phyloP scores from a whole-genome alignment of 2,888 invertebrate species.

The Anarsia innoxiella region DNA sequence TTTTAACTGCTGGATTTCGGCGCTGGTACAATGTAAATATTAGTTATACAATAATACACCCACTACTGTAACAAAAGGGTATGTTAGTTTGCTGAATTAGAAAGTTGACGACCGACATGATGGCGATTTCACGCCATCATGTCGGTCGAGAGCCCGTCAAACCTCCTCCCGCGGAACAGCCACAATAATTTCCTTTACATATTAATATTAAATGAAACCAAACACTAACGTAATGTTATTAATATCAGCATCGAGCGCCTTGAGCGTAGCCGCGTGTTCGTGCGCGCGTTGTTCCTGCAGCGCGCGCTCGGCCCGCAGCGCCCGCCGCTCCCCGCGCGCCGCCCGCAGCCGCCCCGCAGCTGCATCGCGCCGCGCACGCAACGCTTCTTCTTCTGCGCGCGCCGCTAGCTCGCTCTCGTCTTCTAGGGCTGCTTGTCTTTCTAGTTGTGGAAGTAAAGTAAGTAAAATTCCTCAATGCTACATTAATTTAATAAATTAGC shows the following conservation, averaged over 20 bases:
- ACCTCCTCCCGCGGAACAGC: too few species aligned
- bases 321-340: not conserved
- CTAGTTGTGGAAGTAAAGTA: too few species aligned
- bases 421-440: conserved; percentile 32
- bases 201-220: not conserved
- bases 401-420: conserved; percentile 40
- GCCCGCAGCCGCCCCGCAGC: conserved; percentile 8
- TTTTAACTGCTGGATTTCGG: conserved; percentile 36
- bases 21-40: conserved; percentile 21
- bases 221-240: conserved; percentile 35
- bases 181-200: not conserved
- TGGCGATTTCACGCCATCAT: too few species aligned
- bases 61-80: too few species aligned
- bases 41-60: too few species aligned
- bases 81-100: too few species aligned
- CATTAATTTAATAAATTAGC: too few species aligned
- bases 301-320: too few species aligned
- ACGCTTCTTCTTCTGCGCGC: conserved; percentile 38
- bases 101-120: too few species aligned
- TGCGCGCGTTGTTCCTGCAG: not conserved
- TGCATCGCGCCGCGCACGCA: conserved; percentile 27
- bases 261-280: conserved; percentile 7
- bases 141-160: too few species aligned
- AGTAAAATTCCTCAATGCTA: too few species aligned
- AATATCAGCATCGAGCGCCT: conserved; percentile 30